phyloP scores from a whole-genome alignment of 1,140 invertebrate species.

The Arctopsyche grandis region DNA sequence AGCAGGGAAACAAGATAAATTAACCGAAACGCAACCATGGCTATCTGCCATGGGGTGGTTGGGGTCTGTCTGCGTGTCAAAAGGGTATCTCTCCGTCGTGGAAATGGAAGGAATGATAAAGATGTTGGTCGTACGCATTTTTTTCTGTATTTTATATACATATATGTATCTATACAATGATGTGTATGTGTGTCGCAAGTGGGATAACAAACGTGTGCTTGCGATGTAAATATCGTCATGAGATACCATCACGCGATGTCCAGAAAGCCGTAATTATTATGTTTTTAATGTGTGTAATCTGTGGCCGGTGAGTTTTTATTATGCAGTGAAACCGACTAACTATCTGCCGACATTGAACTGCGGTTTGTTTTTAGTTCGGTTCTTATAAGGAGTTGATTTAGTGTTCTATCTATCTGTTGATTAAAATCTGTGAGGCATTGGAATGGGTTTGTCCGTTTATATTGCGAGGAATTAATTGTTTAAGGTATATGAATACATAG shows the following conservation, averaged over 20 bases:
- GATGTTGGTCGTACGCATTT: background rate
- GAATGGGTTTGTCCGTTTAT: too few species aligned
- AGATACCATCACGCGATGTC: slow-evolving; percentile 5
- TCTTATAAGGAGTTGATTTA: too few species aligned
- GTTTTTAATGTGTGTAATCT: background rate
- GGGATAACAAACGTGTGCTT: slow-evolving; percentile 14
- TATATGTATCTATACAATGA: too few species aligned
- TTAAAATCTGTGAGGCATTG: too few species aligned
- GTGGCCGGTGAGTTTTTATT: too few species aligned
- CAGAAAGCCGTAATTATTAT: background rate
- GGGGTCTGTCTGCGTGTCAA: slow-evolving; percentile 4
- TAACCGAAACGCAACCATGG: slow-evolving; percentile 1
- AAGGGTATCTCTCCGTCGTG: slow-evolving; percentile 13
- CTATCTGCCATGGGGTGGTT: background rate
- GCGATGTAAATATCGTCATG: slow-evolving; percentile 11
- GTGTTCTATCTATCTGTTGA: too few species aligned
- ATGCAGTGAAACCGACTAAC: too few species aligned
- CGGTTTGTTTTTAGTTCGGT: too few species aligned
- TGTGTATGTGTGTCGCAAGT: background rate
- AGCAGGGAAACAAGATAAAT: background rate
- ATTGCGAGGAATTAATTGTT: too few species aligned
- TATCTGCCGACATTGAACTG: too few species aligned
- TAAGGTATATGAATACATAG: too few species aligned
- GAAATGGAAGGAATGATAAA: slow-evolving; percentile 1
- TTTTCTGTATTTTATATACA: too few species aligned